Percentiles rank a stretch among this genome's conserved stretches.
Evolutionary conservation across 2,797 vertebrate genomes (phyloP).

Genomic region (Syndactyla subalaris): DNA sequence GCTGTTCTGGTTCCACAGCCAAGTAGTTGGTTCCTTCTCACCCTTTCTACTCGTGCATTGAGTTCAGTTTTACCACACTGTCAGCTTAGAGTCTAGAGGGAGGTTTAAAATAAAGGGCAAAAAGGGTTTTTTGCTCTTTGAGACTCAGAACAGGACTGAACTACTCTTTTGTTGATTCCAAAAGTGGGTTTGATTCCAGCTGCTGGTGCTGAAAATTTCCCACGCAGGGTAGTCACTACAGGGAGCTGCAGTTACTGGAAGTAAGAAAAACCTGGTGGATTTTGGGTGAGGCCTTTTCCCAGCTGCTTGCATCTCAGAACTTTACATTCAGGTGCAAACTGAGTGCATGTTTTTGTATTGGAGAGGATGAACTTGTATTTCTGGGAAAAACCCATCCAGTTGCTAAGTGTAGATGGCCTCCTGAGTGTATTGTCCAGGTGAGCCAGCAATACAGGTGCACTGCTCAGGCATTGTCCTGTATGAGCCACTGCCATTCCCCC

Average conservation of each 20-base stretch:
- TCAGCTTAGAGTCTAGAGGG: neutral
- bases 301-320: neutral
- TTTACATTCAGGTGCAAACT: neutral
- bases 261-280: neutral
- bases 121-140: neutral
- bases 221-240: accelerated
- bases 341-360: neutral
- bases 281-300: neutral
- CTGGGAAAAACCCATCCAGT: neutral
- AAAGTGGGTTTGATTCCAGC: neutral
- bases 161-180: neutral
- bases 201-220: neutral
- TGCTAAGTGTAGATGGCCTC: neutral
- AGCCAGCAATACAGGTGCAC: neutral
- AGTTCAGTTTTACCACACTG: neutral
- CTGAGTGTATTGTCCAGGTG: neutral
- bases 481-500: neutral
- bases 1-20: neutral
- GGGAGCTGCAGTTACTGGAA: neutral
- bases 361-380: neutral
- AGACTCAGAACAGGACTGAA: neutral
- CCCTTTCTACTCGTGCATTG: neutral
- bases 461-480: neutral
- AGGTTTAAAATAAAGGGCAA: neutral
- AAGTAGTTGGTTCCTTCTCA: neutral